Base-by-base conservation (phyloP, 2,888 invertebrate species). In the Gryllus longicercus region DNA sequence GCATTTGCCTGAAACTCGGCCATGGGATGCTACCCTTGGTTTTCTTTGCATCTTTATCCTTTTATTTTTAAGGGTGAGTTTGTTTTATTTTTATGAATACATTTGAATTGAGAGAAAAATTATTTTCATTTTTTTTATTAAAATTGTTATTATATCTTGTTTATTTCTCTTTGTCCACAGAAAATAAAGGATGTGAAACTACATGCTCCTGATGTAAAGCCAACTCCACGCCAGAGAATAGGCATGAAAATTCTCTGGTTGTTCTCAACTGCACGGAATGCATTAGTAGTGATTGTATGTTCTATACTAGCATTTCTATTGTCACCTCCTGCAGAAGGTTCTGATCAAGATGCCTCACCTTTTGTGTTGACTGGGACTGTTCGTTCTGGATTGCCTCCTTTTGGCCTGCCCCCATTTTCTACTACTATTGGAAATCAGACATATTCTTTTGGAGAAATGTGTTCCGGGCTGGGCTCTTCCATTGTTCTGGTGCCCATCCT, bases 401-500 rank as follows among this genome's bases (percentile, higher is more conserved):
- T 95, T 82, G 88, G 88, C 2, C 82, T 91, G 74, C 95, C 96
- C 0, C 93, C 94, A 12, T 95, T 96, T 85, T 87, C 90, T 75
- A 94, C 95, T 0, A 88, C 87, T 81, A 78, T 87, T 12, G 89
- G 89, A 79, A 92, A 91, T 80, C 88, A 88, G 78, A 90, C 92
- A 3, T 88, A 92, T 21, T 87, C 87, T 12, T 93, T 94, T 84
- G 85, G 89, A 18, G 92, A 93, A 82, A 94, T 94, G 94, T 89
- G 93, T 81, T 90, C 92, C 38, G 93, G 94, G 85, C 90, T 98
- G 80, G 96, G 97, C 8, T 92, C 94, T 0, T 96, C 96, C 0
- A 92, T 97, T 82, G 88, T 95, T 50, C 89, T 98, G 79, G 93
- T 98, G 12, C 97, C 98, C 2, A 91, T 98, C 51, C 94, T 98